Evolutionary conservation across 2,888 invertebrate genomes (phyloP), one percentile per base, ranked within the genome.

Genomic region (Apotomis turbidana): DNA sequence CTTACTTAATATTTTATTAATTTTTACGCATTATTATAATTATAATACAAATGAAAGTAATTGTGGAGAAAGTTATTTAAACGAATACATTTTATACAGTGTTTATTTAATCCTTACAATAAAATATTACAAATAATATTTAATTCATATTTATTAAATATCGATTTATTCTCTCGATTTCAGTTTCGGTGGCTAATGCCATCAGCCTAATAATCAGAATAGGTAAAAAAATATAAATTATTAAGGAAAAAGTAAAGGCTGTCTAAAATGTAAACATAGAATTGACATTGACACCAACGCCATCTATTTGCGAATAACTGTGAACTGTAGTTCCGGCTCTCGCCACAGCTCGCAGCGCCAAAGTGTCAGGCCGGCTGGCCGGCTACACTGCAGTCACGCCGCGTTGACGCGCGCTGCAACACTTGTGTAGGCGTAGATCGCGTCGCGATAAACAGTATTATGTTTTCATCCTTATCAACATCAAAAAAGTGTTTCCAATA

Each of bases 381-480:
- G 87, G 83, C 88, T 88, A 86, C 89, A 89, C 90, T 89, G 90
- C 91, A 93, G 93, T 91, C 92, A 92, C 91, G 92, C 92, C 91
- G 91, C 92, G 92, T 91, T 91, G 90, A 88, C 89, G 90, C 90
- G 91, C 90, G 91, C 88, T 85, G 88, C 85, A 89, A 85, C 88
- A 89, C 83, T 87, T 88, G 90, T 86, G 89, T 88, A 86, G 89
- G 90, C 88, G 90, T 91, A 90, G 85, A 90, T 90, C 88, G 90
- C 87, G 83, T 79, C 83, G 87, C 86, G 90, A 88, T 90, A 87
- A 90, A 89, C 87, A 86, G 85, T 87, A 84, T 79, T 81, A 78
- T 83, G 89, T 91, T 90, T 89, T 87, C 86, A 83, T 85, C 80
- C 84, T 87, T 89, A 90, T 89, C 87, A 85, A 84, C 75, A 83